Evolutionary conservation across 2,888 invertebrate species (phyloP), one percentile per base, ranked within the genome.

Genomic region (Sarcophaga subvicina): DNA sequence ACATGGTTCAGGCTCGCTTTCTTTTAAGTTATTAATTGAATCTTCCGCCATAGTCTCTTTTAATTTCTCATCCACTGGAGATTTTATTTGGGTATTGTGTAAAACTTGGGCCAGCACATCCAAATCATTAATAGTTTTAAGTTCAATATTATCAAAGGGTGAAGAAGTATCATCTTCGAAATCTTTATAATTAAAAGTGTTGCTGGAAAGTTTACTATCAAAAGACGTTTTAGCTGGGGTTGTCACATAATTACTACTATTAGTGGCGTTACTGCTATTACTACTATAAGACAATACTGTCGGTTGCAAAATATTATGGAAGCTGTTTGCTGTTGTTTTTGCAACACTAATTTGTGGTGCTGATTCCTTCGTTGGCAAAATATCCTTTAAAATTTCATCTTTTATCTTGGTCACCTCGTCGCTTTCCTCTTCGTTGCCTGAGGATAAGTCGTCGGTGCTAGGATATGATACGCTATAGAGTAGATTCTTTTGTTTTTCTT

Each of bases 121-220:
- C 95, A 98, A 96, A 91, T 98, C 98, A 94, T 98, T 98, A 84
- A 98, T 96, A 64, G 98, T 97, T 93, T 98, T 98, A 77, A 98
- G 93, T 94, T 98, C 98, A 93, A 98, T 96, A 94, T 97, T 98
- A 94, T 98, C 98, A 94, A 98, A 98, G 0, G 98, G 98, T 92
- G 97, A 98, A 78, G 97, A 97, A 73, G 97, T 97, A 91, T 98
- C 98, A 91, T 97, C 96, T 93, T 98, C 98, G 94, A 98, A 98
- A 93, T 98, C 98, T 88, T 96, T 96, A 91, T 94, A 93, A 93
- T 95, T 93, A 90, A 94, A 91, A 83, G 91, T 89, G 72, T 88
- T 89, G 8, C 10, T 37, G 54, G 84, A 88, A 72, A 78, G 71
- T 77, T 83, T 86, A 47, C 37, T 77, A 2, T 84, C 88, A 70